Conservation (phyloP, 2,797 vertebrate genomes). For the Uromys caudimaculatus region DNA sequence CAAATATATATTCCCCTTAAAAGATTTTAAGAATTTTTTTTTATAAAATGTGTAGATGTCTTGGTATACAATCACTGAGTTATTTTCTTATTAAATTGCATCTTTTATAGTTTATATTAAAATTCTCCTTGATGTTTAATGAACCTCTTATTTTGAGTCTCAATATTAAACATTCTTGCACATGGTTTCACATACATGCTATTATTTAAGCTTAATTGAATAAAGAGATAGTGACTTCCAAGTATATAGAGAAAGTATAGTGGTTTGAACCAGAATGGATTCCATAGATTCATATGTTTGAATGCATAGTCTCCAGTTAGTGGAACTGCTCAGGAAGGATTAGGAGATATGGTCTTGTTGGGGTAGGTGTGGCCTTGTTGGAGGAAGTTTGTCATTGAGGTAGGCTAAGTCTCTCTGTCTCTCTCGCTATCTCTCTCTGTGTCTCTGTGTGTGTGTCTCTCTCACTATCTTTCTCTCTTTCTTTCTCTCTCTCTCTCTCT, state of each 20-base stretch:
- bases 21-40: slow-evolving; percentile 38
- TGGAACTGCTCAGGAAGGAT: neutral
- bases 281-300: neutral
- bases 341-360: neutral
- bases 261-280: neutral
- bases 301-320: neutral
- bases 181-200: neutral
- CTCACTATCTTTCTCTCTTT: neutral
- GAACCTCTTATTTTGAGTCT: neutral
- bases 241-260: neutral
- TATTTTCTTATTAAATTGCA: neutral
- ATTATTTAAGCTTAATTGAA: slow-evolving; percentile 24
- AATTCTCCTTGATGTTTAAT: slow-evolving; percentile 18
- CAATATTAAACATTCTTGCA: slow-evolving; percentile 27
- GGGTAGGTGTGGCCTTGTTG: neutral
- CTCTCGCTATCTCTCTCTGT: neutral
- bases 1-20: neutral
- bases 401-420: neutral
- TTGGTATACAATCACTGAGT: neutral
- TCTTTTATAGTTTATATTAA: neutral
- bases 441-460: neutral
- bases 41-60: neutral
- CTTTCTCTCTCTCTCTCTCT: neutral
- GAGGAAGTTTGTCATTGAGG: neutral
- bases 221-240: neutral